phyloP scores from a whole-genome alignment of 2,113 vertebrate species.

The Tauraco erythrolophus region DNA sequence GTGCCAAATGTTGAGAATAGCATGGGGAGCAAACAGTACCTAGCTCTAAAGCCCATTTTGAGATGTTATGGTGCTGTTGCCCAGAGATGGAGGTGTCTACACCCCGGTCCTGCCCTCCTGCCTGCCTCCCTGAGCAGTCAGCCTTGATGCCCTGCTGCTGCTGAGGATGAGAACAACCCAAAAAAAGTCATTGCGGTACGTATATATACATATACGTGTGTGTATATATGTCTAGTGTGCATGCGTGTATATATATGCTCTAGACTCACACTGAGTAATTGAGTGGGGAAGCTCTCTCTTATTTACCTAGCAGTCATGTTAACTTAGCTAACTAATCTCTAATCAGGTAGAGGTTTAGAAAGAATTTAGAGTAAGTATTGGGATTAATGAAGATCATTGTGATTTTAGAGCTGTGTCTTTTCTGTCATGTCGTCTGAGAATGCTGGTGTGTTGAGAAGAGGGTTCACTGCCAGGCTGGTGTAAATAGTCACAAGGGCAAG shows the following conservation, averaged over 20 bases:
- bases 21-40: neutral
- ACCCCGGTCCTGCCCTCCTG: neutral
- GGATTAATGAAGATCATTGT: neutral
- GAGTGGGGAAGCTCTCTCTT: neutral
- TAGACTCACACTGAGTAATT: neutral
- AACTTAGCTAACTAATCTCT: neutral
- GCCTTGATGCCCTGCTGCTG: neutral
- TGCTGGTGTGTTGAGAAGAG: neutral
- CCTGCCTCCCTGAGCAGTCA: neutral
- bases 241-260: neutral
- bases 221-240: no score
- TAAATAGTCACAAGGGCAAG: neutral
- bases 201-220: no score
- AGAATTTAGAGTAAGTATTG: neutral
- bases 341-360: neutral
- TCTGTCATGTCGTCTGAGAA: neutral
- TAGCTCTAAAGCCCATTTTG: neutral
- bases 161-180: neutral
- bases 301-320: neutral
- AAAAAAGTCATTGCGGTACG: no score
- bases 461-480: neutral
- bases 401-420: neutral
- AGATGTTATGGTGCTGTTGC: neutral
- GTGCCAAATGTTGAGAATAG: neutral
- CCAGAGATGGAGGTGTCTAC: neutral